These are phyloP conservation scores for Silvanus unidentatus DNA, from an alignment of 2,888 invertebrate genomes.

Conservation along the genomic window DNA sequence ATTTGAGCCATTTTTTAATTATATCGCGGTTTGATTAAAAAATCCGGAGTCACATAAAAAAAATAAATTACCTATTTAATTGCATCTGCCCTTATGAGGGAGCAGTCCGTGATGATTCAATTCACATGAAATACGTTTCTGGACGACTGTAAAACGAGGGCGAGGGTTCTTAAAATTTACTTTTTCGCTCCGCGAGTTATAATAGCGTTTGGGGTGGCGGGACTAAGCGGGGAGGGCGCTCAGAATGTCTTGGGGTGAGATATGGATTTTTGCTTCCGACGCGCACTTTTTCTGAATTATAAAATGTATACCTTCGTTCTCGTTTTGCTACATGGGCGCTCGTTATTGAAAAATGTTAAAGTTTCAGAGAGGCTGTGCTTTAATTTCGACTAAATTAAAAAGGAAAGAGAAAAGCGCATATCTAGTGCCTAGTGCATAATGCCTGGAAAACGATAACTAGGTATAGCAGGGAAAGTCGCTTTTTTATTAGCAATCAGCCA, in stretches of 20 bases:
- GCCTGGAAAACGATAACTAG: too few species aligned
- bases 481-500: too few species aligned
- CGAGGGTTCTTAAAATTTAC: slow-evolving; percentile 47
- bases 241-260: slow-evolving; percentile 37
- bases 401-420: too few species aligned
- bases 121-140: slow-evolving; percentile 25
- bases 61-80: slow-evolving; percentile 49
- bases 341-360: slow-evolving; percentile 35
- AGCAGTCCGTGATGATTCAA: slow-evolving; percentile 21
- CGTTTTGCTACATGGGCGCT: slow-evolving; percentile 20
- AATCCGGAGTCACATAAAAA: slow-evolving; percentile 43
- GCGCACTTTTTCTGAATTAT: slow-evolving; percentile 46
- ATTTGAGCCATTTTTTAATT: slow-evolving; percentile 36
- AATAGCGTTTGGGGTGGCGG: slow-evolving; percentile 39
- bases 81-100: slow-evolving; percentile 26
- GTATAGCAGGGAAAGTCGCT: too few species aligned
- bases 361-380: slow-evolving; percentile 14
- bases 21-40: slow-evolving; percentile 45
- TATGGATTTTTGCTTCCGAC: slow-evolving; percentile 49
- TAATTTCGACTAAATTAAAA: slow-evolving; percentile 9
- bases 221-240: slow-evolving; percentile 10
- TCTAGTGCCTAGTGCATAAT: too few species aligned
- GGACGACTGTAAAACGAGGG: slow-evolving; percentile 40
- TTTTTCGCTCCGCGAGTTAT: slow-evolving; percentile 49
- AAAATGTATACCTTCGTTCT: slow-evolving; percentile 39